Base-by-base conservation (phyloP, 2,797 vertebrate genomes). In the Spondyliosoma cantharus region DNA sequence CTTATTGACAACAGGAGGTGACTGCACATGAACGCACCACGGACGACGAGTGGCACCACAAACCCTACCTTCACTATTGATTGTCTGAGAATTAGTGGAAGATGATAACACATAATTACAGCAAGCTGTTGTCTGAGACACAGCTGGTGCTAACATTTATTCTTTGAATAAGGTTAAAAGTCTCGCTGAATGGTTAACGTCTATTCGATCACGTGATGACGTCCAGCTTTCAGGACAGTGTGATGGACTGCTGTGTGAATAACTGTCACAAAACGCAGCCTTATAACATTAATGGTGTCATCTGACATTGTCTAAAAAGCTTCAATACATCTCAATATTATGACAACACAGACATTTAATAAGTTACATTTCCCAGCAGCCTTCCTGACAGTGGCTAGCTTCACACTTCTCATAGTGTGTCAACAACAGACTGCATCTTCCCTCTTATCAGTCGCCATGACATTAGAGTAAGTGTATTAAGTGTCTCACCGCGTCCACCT, bases 401-500 rank as follows among this genome's bases (percentile, higher is more conserved):
- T 25, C 22, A 48, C 3, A 22, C 50, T 14, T 32, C 42, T 27
- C 29, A 2, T 4, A 7, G 14, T 54, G 7, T 24, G 2, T 0
- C 3, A 20, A 53, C 37, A 43, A 43, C 68, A 5, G n/a, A 32
- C 45, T 46, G 14, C 1, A 24, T 53, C 27, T 5, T 16, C 2
- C 6, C 0, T 5, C 9, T 5, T 3, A 14, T 68, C 15, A 3
- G 2, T 11, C 45, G n/a, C 29, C 7, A 37, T 20, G 7, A 56
- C 20, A 29, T 12, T 2, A 42, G 0, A 32, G 46, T 2, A 53
- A 32, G 16, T 0, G 63, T 0, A 66, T 0, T n/a, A 0, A 49
- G 29, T 15, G 0, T 65, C 94, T 94, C 82, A 96, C 95, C 91
- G 91, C 62, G 43, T 95, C 95, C 71, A 92, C 90, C 71, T 96